These are phyloP conservation scores for Phainopepla nitens DNA, from an alignment of 2,113 vertebrate genomes.

Conservation along the genomic window DNA sequence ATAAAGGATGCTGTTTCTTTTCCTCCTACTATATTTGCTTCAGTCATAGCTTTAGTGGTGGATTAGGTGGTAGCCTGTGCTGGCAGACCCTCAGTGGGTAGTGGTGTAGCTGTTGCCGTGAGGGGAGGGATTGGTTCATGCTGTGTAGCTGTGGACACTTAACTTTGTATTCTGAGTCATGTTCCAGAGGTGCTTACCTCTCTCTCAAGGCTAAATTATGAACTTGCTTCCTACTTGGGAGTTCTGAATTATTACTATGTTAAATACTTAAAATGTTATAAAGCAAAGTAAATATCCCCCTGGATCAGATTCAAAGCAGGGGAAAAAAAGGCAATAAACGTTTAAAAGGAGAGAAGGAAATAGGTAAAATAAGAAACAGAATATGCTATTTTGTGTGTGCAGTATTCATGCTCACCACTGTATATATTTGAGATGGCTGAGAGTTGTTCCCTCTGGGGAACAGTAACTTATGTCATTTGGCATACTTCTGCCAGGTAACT, in stretches of 20 bases:
- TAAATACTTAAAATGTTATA: constrained; percentile 15
- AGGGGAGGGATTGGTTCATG: background rate
- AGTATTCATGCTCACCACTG: background rate
- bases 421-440: background rate
- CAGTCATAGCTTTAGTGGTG: background rate
- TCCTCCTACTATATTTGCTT: background rate
- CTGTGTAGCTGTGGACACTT: background rate
- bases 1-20: background rate
- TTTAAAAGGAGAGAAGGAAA: background rate
- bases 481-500: background rate
- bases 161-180: background rate
- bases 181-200: background rate
- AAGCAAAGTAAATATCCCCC: background rate
- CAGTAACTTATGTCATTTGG: background rate
- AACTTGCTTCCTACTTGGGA: constrained; percentile 2
- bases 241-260: background rate
- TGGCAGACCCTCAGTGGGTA: background rate
- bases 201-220: background rate
- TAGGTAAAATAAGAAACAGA: constrained; percentile 7
- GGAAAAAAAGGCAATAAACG: background rate
- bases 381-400: background rate
- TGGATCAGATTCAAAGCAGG: background rate
- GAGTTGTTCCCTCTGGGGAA: background rate
- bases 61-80: background rate
- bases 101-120: background rate